Evolutionary conservation across 2,888 invertebrate genomes (phyloP), one percentile per base, ranked within the genome.

Genomic region (Troglohyphantes excavatus): DNA sequence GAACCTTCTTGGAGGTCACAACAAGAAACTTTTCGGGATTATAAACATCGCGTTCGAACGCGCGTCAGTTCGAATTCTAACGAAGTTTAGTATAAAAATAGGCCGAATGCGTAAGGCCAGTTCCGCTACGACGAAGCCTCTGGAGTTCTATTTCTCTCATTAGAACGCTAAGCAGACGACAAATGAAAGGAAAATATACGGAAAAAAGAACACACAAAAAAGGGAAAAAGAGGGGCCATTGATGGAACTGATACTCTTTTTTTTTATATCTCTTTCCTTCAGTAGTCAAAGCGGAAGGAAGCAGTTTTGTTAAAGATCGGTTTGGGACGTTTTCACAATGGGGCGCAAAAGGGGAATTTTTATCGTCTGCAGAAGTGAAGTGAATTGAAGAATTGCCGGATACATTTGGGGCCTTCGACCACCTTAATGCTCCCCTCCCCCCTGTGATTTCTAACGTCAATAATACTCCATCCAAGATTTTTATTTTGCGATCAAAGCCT

Each of bases 61-160:
- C 21, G 21, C 70, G 3, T 29, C 26, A 70, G 26, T 65, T 26
- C 26, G 26, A 33, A 70, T 21, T 33, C 19, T 11, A 33, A n/a
- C 33, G 9, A n/a, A 19, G 27, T 33, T 19, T 0, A n/a, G 29
- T 13, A 26, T 78, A 78, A 78, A 78, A 78, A 78, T 65, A 78
- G 78, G 43, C 39, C 65, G 65, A 78, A 78, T 78, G 59, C 27
- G 29, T 46, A 68, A 82, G 70, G 59, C 46, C 7, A 33, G 82
- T 82, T 82, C 68, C 82, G 82, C 82, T 59, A 33, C 70, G 61
- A 11, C 65, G 29, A 21, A 46, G 67, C 17, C 23, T 46, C 21
- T 23, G 59, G 70, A 53, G 53, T 59, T 82, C 46, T 82, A 81
- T 82, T 46, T 82, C 27, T 59, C 59, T 70, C 70, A 82, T 82